Evolutionary conservation across 2,113 vertebrate genomes (phyloP).

Genomic region (Amblyopsis rosae): DNA sequence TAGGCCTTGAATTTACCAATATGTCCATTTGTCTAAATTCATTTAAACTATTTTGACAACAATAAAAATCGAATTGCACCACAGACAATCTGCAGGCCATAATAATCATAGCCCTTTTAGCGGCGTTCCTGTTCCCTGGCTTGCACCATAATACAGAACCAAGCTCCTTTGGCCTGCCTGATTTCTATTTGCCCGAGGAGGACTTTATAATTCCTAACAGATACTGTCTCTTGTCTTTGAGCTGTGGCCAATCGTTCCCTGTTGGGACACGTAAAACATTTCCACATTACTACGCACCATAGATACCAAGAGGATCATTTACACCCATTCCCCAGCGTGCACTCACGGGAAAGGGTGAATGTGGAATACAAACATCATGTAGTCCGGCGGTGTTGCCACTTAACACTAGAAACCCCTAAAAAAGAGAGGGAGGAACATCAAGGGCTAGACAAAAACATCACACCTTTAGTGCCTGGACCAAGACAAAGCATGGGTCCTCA

Average conservation of each 20-base stretch:
- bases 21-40: constrained; percentile 48
- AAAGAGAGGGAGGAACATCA: constrained; percentile 29
- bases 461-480: constrained; percentile 6
- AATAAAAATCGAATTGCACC: constrained; percentile 44
- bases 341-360: constrained; percentile 66
- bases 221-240: constrained; percentile 58
- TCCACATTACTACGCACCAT: constrained; percentile 61
- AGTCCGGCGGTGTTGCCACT: constrained; percentile 55
- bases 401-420: constrained; percentile 33
- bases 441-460: constrained; percentile 21
- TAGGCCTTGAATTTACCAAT: constrained; percentile 44
- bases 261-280: constrained; percentile 57
- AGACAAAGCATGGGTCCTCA: constrained; percentile 1
- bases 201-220: constrained; percentile 68
- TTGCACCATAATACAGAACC: constrained; percentile 47
- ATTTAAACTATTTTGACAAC: constrained; percentile 42
- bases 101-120: constrained; percentile 36
- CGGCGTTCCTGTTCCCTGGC: constrained; percentile 33
- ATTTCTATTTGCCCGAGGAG: constrained; percentile 67
- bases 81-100: constrained; percentile 43
- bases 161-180: constrained; percentile 54
- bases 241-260: constrained; percentile 68
- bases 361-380: constrained; percentile 60
- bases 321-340: constrained; percentile 54
- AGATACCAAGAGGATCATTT: constrained; percentile 67